phyloP scores from a whole-genome alignment of 30 jellyfish, hydroid and myxozoan species.

The Aurelia sp. region DNA sequence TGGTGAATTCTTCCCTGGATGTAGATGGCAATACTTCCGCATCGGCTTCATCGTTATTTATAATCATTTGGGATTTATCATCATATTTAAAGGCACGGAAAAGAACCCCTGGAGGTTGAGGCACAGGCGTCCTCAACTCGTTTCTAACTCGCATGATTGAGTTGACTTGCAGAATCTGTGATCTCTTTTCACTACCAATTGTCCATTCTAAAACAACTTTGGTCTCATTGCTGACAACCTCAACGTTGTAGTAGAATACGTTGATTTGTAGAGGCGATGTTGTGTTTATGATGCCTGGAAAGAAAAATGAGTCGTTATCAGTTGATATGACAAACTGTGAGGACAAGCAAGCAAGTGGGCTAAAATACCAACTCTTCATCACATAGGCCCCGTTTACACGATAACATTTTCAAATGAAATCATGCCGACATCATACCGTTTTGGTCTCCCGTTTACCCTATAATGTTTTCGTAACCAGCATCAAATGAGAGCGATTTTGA shows the following conservation, averaged over 20 bases:
- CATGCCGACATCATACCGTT: too few relatives aligned
- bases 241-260: slow-evolving; percentile 95
- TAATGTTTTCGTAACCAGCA: too few relatives aligned
- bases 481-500: too few relatives aligned
- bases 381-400: too few relatives aligned
- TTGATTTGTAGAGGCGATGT: slow-evolving; percentile 60
- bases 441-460: too few relatives aligned
- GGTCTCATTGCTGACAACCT: slow-evolving; percentile 88
- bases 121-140: slow-evolving; percentile 91
- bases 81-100: slow-evolving; percentile 73
- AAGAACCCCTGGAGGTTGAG: slow-evolving; percentile 98
- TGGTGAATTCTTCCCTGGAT: slow-evolving; percentile 90
- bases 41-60: slow-evolving; percentile 81
- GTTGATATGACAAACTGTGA: too few relatives aligned
- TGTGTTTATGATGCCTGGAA: slow-evolving; percentile 64
- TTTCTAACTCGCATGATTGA: slow-evolving; percentile 94
- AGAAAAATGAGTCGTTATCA: background rate
- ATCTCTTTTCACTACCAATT: slow-evolving; percentile 84
- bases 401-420: too few relatives aligned
- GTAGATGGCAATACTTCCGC: slow-evolving; percentile 92
- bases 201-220: slow-evolving; percentile 91
- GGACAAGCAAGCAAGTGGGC: too few relatives aligned
- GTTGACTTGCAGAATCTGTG: slow-evolving; percentile 72
- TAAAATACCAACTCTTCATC: too few relatives aligned
- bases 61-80: slow-evolving; percentile 76